A percentile compares a stretch with the other conserved stretches of the same genome.
These are phyloP conservation scores for Telmatochromis sp. DNA, from an alignment of 2,113 vertebrate genomes.

Conservation along the genomic window DNA sequence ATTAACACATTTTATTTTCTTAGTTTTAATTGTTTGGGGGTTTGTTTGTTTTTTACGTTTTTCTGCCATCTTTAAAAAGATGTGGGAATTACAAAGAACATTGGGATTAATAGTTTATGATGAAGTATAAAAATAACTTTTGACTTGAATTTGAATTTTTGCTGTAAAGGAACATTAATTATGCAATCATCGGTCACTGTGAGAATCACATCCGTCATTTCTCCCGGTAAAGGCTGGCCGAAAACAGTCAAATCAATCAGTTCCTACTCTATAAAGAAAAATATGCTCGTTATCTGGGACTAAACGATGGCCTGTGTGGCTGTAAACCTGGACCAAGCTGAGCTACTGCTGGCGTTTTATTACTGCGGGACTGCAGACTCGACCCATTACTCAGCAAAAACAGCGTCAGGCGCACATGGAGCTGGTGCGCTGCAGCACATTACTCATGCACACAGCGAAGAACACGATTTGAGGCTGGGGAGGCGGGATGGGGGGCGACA, in stretches of 20 bases:
- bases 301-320: not conserved
- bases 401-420: not conserved
- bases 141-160: not conserved
- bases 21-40: not conserved
- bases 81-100: not conserved
- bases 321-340: not conserved
- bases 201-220: not conserved
- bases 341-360: conserved; percentile 30
- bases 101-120: not conserved
- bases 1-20: not conserved
- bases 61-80: not conserved
- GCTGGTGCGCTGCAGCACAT: conserved; percentile 4
- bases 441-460: not conserved
- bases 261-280: not conserved
- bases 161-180: not conserved
- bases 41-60: not conserved
- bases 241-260: not conserved
- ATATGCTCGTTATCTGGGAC: not conserved
- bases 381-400: conserved; percentile 65
- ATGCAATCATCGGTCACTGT: not conserved
- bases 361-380: conserved; percentile 57
- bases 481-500: not conserved
- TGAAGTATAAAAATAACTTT: not conserved
- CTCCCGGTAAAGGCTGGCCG: not conserved
- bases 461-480: not conserved